Percentiles rank a stretch among this genome's conserved stretches.
Evolutionary conservation across 1,140 invertebrate genomes (phyloP).

Genomic region (Drosophila ironensis): DNA sequence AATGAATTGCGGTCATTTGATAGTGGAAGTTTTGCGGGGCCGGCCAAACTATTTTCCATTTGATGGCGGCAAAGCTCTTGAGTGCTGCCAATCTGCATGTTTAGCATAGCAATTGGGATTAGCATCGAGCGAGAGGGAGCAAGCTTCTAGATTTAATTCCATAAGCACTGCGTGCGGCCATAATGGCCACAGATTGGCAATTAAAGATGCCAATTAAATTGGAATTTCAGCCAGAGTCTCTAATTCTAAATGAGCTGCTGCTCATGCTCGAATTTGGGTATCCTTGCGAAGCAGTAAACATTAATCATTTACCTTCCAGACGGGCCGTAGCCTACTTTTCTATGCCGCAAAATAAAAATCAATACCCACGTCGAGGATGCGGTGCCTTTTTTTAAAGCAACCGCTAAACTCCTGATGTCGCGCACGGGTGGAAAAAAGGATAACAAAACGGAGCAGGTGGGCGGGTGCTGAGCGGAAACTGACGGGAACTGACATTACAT

Average conservation of each 20-base stretch:
- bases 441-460: neutral
- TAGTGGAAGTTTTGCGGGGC: slow-evolving; percentile 20
- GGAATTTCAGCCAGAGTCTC: neutral
- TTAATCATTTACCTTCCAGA: neutral
- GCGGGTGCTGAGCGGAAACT: slow-evolving; percentile 52
- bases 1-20: slow-evolving; percentile 46
- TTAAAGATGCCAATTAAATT: slow-evolving; percentile 5
- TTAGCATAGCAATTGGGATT: slow-evolving; percentile 28
- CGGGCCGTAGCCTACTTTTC: slow-evolving; percentile 1
- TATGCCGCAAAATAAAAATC: slow-evolving; percentile 6
- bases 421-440: slow-evolving; percentile 25
- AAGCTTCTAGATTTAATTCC: slow-evolving; percentile 34
- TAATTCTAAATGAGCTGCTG: neutral
- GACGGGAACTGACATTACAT: slow-evolving; percentile 74
- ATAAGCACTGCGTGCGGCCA: neutral
- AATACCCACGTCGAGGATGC: neutral
- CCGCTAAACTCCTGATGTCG: slow-evolving; percentile 22
- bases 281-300: neutral
- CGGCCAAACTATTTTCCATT: slow-evolving; percentile 27
- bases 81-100: slow-evolving; percentile 11
- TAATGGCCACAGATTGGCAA: neutral
- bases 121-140: slow-evolving; percentile 8
- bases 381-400: slow-evolving; percentile 8
- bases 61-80: slow-evolving; percentile 4
- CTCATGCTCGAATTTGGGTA: no score